phyloP scores from a whole-genome alignment of 2,888 invertebrate genomes.

The Lobophora halterata region DNA sequence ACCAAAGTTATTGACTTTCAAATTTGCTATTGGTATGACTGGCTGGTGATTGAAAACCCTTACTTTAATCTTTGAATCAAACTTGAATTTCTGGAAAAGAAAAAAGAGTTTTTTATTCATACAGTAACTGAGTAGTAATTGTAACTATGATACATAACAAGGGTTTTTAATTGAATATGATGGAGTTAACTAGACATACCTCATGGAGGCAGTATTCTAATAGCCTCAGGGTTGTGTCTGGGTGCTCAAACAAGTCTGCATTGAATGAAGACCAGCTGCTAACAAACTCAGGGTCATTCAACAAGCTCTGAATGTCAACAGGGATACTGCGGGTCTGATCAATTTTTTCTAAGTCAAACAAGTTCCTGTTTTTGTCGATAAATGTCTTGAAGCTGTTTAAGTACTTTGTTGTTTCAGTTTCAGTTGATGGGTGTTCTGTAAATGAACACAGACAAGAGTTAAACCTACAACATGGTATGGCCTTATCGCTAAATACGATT shows the following conservation, averaged over 20 bases:
- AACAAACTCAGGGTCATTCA: conserved; percentile 78
- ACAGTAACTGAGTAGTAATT: too few relatives aligned
- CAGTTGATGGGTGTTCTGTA: conserved; percentile 52
- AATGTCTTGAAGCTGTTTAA: conserved; percentile 52
- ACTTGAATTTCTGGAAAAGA: conserved; percentile 59
- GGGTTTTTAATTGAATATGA: too few relatives aligned
- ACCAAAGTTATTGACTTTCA: conserved; percentile 88
- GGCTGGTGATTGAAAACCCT: conserved; percentile 81
- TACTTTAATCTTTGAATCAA: conserved; percentile 65
- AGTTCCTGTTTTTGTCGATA: conserved; percentile 57
- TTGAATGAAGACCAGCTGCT: conserved; percentile 83
- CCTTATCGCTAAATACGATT: too few relatives aligned
- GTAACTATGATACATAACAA: too few relatives aligned
- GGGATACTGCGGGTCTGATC: conserved; percentile 79
- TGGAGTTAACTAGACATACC: conserved; percentile 58
- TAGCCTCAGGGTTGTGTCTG: conserved; percentile 84
- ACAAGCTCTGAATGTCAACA: conserved; percentile 80
- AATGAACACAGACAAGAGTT: too few relatives aligned
- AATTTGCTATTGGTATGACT: conserved; percentile 83
- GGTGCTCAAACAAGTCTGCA: conserved; percentile 84
- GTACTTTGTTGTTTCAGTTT: conserved; percentile 48
- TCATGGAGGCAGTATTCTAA: conserved; percentile 91
- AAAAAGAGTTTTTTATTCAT: conserved; percentile 9
- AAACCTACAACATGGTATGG: too few relatives aligned
- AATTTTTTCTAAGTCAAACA: conserved; percentile 80